These are phyloP conservation scores for Neopelma chrysocephalum DNA, from an alignment of 2,797 vertebrate genomes.

Conservation along the genomic window DNA sequence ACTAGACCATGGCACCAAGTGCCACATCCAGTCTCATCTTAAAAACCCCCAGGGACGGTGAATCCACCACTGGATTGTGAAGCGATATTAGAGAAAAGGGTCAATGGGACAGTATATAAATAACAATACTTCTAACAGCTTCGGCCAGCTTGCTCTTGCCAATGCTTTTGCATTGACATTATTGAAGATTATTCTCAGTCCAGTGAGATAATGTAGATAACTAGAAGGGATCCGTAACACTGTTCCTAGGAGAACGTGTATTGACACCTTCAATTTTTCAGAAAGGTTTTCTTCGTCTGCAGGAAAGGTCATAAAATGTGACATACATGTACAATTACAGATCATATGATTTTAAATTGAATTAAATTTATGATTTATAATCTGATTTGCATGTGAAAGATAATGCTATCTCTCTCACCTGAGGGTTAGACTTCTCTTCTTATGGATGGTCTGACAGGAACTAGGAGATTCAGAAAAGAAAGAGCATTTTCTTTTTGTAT, in stretches of 20 bases:
- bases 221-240: background rate
- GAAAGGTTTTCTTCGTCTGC: background rate
- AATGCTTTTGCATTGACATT: background rate
- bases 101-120: accelerated
- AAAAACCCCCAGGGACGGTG: too few relatives aligned
- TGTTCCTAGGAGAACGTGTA: background rate
- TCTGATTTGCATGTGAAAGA: background rate
- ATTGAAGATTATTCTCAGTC: background rate
- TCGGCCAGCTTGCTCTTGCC: background rate
- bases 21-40: too few relatives aligned
- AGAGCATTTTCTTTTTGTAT: background rate
- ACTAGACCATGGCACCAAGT: too few relatives aligned
- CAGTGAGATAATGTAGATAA: background rate
- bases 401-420: background rate
- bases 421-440: background rate
- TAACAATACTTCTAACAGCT: background rate
- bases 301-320: background rate
- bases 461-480: background rate
- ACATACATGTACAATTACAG: background rate
- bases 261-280: background rate
- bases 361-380: background rate
- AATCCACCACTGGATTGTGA: background rate
- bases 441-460: background rate
- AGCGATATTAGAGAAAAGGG: background rate
- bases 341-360: background rate